Evolutionary conservation across 2,797 vertebrate genomes (phyloP).

Genomic region (Taenioides sp.): DNA sequence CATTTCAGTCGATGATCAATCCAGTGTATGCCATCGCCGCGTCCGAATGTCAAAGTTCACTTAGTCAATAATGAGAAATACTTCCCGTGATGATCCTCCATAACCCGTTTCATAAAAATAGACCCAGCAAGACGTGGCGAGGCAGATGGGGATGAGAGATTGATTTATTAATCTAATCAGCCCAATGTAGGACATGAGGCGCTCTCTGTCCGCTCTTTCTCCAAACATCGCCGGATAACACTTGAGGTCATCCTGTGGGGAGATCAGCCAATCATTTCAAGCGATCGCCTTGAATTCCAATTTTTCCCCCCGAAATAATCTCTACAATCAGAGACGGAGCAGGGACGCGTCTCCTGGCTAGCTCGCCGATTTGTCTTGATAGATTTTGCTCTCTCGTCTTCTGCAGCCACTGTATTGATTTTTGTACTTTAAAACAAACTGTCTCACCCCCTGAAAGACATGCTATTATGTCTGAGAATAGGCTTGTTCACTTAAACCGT

Average conservation of each 20-base stretch:
- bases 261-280: slow-evolving; percentile 69
- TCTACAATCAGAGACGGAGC: slow-evolving; percentile 68
- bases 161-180: slow-evolving; percentile 83
- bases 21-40: slow-evolving; percentile 20
- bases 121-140: slow-evolving; percentile 54
- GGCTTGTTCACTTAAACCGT: slow-evolving; percentile 41
- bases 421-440: slow-evolving; percentile 50
- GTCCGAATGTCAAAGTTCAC: slow-evolving; percentile 30
- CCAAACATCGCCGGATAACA: slow-evolving; percentile 60
- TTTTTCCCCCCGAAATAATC: slow-evolving; percentile 69
- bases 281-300: slow-evolving; percentile 70
- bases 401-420: slow-evolving; percentile 56
- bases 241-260: slow-evolving; percentile 69
- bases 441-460: slow-evolving; percentile 22
- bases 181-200: slow-evolving; percentile 67
- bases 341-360: slow-evolving; percentile 47
- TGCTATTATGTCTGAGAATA: slow-evolving; percentile 24
- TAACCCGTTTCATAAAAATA: slow-evolving; percentile 78
- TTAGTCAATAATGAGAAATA: slow-evolving; percentile 56
- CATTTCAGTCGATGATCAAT: slow-evolving; percentile 16
- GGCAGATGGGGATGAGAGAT: slow-evolving; percentile 57
- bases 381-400: slow-evolving; percentile 50
- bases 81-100: slow-evolving; percentile 58
- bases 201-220: slow-evolving; percentile 63
- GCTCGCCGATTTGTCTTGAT: slow-evolving; percentile 61